Base-by-base conservation (phyloP, 2,888 invertebrate genomes). In the Brenthis daphne region DNA sequence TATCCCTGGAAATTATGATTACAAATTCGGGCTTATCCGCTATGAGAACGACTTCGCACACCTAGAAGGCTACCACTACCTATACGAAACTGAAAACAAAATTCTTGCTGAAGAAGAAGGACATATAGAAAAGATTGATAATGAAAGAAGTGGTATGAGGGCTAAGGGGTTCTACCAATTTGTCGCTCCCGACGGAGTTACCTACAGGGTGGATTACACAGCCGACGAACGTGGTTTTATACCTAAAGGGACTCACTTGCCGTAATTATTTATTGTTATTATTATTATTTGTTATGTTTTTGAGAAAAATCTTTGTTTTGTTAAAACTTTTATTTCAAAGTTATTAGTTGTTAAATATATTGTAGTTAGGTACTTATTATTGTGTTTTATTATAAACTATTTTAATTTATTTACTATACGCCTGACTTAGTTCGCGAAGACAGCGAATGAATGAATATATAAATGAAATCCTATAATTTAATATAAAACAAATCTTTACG, bases 11-110 rank as follows among this genome's bases (percentile, higher is more conserved):
- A 66, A 20, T n/a, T 71, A 73, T 56, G 89, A 90, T 75, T 89
- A 91, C 82, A 86, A 88, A 73, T 87, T 82, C 75, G 89, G 90
- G 29, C 86, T 92, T 77, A 85, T 91, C 74, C 90, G 91, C 33
- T 86, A 87, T 74, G 91, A 92, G 51, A 80, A 76, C 13, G 87
- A 90, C 0, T 74, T 86, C 12, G 3, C 3, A 3, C 37, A 60
- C 0, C 81, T 85, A 29, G 90, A 91, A 3, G 90, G 90, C 20
- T 92, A 92, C 81, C 92, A 90, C 77, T 92, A 89, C 78, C 81
- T 90, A 29, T 92, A 90, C 69, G 89, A 92, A 76, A 92, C 92
- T 12, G 87, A 91, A 71, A 92, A 92, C 82, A 90, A 86, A 71
- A 92, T 92, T 74, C 85, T 89, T 29, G 89, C 89, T 6, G 92